These are phyloP conservation scores for Tamandua tetradactyla DNA, from an alignment of 2,797 vertebrate species.

Conservation along the genomic window DNA sequence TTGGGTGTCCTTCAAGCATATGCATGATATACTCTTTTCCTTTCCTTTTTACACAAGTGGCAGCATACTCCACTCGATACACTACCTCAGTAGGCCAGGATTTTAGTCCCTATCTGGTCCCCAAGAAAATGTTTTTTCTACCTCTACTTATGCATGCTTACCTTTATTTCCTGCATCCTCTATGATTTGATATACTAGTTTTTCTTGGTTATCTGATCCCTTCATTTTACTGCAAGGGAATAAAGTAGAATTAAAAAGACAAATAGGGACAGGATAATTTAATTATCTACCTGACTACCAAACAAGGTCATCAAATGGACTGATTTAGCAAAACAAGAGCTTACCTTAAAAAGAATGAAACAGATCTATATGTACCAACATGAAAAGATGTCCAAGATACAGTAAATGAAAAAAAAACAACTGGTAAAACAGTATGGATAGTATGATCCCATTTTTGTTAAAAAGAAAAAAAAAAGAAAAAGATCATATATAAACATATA, in stretches of 20 bases:
- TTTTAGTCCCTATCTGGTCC: background rate
- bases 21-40: background rate
- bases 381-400: conserved; percentile 70
- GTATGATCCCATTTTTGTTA: conserved; percentile 67
- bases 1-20: background rate
- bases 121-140: background rate
- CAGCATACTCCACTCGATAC: background rate
- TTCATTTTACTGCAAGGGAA: conserved; percentile 94
- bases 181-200: conserved; percentile 98
- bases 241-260: conserved; percentile 65
- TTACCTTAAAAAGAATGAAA: conserved; percentile 85
- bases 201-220: conserved; percentile 98
- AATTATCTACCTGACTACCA: conserved; percentile 55
- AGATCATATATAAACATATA: conserved; percentile 61
- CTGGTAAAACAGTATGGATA: conserved; percentile 69
- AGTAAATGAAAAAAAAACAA: conserved; percentile 73
- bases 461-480: conserved; percentile 14
- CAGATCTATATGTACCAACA: conserved; percentile 71
- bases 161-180: conserved; percentile 99
- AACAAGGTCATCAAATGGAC: conserved; percentile 50
- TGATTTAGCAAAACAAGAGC: conserved; percentile 61
- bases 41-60: conserved; percentile 15
- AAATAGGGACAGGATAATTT: background rate
- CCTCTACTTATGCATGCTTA: conserved; percentile 73
- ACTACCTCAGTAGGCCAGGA: background rate